These are phyloP conservation scores for Ianthella basta DNA, from an alignment of 37 sponge, comb jelly and placozoan genomes.

Conservation along the genomic window DNA sequence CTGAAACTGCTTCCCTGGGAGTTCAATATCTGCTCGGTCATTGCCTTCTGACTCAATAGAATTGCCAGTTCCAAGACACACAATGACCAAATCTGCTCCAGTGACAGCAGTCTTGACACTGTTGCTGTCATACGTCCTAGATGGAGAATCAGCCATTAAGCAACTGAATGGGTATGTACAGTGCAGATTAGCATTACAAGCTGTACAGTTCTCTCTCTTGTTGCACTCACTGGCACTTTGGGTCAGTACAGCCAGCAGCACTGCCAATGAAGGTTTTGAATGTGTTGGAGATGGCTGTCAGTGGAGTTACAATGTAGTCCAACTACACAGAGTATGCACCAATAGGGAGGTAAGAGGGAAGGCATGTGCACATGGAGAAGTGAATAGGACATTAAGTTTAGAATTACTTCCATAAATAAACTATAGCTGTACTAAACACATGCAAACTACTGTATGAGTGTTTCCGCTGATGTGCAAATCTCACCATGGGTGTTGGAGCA, in stretches of 20 bases:
- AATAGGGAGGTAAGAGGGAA: no score
- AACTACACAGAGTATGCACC: background rate
- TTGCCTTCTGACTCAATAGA: slow-evolving; percentile 50
- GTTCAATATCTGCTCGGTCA: slow-evolving; percentile 51
- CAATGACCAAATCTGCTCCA: slow-evolving; percentile 56
- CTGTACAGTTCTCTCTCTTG: background rate
- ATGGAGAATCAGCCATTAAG: background rate
- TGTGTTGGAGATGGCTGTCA: slow-evolving; percentile 16
- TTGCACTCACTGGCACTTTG: slow-evolving; percentile 44
- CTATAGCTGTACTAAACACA: no score
- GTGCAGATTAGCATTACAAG: background rate
- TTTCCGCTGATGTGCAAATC: background rate
- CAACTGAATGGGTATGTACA: no score
- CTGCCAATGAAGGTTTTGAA: background rate
- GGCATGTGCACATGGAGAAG: no score
- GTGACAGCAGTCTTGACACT: slow-evolving; percentile 26
- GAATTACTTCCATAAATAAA: no score
- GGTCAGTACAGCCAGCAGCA: slow-evolving; percentile 49
- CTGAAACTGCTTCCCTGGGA: slow-evolving; percentile 59
- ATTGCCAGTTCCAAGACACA: slow-evolving; percentile 50
- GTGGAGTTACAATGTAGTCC: slow-evolving; percentile 45
- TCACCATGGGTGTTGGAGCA: slow-evolving; percentile 48
- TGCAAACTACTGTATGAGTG: no score
- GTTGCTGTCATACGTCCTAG: slow-evolving; percentile 33
- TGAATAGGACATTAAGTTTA: no score